Percentiles rank a stretch among this genome's conserved stretches.
Conservation (phyloP, 2,888 invertebrate genomes). For the Calameuta idolon region DNA sequence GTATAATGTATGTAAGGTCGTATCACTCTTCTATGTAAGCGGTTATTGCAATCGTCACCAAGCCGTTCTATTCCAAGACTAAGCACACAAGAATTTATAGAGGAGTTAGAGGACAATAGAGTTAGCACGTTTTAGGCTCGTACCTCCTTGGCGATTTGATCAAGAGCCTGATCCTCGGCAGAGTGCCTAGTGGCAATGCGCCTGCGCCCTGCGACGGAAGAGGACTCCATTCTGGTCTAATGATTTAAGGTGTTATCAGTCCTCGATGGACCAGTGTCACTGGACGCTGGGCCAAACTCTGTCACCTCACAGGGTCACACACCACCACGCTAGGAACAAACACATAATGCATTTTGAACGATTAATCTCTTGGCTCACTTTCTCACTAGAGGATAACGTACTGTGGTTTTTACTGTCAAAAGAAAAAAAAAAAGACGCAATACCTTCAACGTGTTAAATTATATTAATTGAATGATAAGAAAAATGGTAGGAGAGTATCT, state of each 20-base stretch:
- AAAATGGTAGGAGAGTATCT: background rate
- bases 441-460: slow-evolving; percentile 3
- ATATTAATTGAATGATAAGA: background rate
- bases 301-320: slow-evolving; percentile 36
- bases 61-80: background rate
- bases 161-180: slow-evolving; percentile 97
- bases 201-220: slow-evolving; percentile 73
- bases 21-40: background rate
- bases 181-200: slow-evolving; percentile 88
- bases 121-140: slow-evolving; percentile 43
- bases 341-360: slow-evolving; percentile 27
- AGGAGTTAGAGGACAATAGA: background rate
- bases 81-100: background rate
- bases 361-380: slow-evolving; percentile 1
- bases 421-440: background rate
- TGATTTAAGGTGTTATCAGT: slow-evolving; percentile 27
- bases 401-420: background rate
- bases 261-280: slow-evolving; percentile 22
- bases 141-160: slow-evolving; percentile 98
- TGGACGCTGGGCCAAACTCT: slow-evolving; percentile 24
- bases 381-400: background rate
- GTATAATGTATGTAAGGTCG: background rate
- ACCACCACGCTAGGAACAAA: slow-evolving; percentile 40
- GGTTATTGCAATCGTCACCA: background rate
- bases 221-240: slow-evolving; percentile 53